These are phyloP conservation scores for Galemys pyrenaicus DNA, from an alignment of 2,113 vertebrate species.

Conservation along the genomic window DNA sequence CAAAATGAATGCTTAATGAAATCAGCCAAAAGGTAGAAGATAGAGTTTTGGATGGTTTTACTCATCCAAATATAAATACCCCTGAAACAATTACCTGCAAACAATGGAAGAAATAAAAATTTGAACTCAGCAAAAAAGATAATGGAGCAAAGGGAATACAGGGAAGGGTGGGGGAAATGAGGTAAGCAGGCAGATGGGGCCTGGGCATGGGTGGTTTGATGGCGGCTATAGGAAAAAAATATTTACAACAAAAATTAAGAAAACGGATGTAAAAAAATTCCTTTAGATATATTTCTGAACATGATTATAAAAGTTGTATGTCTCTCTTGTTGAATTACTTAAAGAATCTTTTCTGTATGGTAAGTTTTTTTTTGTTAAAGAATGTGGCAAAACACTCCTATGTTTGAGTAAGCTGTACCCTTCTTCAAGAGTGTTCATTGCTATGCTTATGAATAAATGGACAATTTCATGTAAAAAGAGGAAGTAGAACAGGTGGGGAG, in stretches of 20 bases:
- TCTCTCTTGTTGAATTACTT: not conserved
- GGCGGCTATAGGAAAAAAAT: no score
- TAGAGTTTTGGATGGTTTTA: no score
- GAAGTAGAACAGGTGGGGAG: not conserved
- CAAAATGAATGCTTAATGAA: no score
- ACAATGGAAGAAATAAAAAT: no score
- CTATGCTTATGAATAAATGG: not conserved
- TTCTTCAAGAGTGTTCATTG: not conserved
- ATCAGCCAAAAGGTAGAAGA: no score
- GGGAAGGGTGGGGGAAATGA: not conserved
- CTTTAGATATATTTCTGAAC: slow-evolving; percentile 11
- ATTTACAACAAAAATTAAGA: not conserved
- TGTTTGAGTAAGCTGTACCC: not conserved
- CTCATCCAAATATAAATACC: no score
- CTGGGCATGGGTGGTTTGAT: no score
- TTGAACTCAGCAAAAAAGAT: no score
- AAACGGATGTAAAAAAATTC: not conserved
- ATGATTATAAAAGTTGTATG: not conserved
- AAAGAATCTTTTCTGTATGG: not conserved
- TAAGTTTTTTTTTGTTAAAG: not conserved
- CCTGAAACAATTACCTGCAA: no score
- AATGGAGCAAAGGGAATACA: no score
- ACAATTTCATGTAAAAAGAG: not conserved
- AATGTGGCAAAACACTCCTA: not conserved
- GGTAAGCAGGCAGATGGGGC: no score